Conservation (phyloP, 2,113 vertebrate species). For the Atractosteus spatula region DNA sequence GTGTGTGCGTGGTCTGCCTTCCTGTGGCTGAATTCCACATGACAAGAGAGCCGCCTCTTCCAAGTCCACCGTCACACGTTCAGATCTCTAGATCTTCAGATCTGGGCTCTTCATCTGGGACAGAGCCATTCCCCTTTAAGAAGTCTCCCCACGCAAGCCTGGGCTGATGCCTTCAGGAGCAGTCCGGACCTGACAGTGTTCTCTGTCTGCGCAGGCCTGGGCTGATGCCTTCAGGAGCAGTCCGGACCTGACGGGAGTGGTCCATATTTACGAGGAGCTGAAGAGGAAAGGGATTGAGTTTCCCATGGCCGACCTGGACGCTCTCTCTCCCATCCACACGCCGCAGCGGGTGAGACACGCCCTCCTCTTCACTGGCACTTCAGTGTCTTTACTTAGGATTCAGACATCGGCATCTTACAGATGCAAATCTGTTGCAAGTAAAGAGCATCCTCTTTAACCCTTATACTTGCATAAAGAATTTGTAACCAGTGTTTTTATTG, state of each 20-base stretch:
- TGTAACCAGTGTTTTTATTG: no score
- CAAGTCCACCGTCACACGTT: no score
- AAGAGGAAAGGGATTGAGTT: slow-evolving; percentile 97
- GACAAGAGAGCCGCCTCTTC: no score
- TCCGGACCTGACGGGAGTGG: slow-evolving; percentile 94
- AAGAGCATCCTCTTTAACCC: no score
- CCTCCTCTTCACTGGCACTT: no score
- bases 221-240: slow-evolving; percentile 97
- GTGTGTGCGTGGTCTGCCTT: no score
- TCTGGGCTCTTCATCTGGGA: no score
- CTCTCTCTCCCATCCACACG: slow-evolving; percentile 93
- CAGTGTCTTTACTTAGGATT: no score
- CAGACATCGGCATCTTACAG: background rate
- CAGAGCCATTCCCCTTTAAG: no score
- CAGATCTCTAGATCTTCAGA: no score
- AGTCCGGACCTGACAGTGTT: slow-evolving; percentile 74
- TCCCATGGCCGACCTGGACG: slow-evolving; percentile 88
- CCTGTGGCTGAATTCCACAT: no score
- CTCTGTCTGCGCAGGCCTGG: slow-evolving; percentile 78
- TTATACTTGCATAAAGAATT: no score
- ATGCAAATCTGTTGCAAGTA: background rate
- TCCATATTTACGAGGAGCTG: slow-evolving; percentile 95
- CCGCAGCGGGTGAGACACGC: slow-evolving; percentile 81
- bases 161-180: slow-evolving; percentile 97
- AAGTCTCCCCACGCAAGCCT: slow-evolving; percentile 69